phyloP scores from a whole-genome alignment of 2,113 vertebrate species.

The Xerus inauris region DNA sequence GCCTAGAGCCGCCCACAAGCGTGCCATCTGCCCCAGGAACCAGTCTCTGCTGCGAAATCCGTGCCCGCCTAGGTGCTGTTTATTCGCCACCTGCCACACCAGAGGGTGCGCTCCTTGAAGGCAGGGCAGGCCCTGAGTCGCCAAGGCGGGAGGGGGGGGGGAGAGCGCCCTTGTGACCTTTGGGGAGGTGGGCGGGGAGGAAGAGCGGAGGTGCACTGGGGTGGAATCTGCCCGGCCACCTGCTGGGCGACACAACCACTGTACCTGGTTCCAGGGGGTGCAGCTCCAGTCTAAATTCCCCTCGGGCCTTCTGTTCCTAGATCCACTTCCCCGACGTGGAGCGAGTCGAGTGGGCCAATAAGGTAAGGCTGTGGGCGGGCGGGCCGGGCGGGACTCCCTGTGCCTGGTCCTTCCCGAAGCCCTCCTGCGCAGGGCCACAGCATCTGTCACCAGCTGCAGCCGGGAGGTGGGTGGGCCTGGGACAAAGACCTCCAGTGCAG shows the following conservation, averaged over 20 bases:
- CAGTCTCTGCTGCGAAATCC: accelerated
- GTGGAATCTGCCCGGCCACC: neutral
- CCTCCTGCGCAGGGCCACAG: too few species aligned
- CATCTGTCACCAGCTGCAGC: neutral
- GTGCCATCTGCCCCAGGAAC: neutral
- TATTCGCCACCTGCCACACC: neutral
- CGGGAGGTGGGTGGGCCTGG: accelerated
- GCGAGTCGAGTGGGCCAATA: slow-evolving; percentile 96
- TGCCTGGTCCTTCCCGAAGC: neutral
- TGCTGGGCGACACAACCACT: neutral
- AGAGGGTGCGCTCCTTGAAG: accelerated
- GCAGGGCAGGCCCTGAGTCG: neutral
- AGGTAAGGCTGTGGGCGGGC: slow-evolving; percentile 86
- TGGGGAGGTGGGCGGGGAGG: accelerated
- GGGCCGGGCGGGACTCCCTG: accelerated
- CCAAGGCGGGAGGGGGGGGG: accelerated
- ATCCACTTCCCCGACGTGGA: slow-evolving; percentile 95
- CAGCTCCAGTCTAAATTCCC: neutral
- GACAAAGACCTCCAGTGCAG: neutral
- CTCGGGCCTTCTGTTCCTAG: slow-evolving; percentile 82
- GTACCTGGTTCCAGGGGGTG: accelerated
- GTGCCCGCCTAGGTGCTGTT: neutral
- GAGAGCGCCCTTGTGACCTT: accelerated
- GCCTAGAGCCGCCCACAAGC: accelerated
- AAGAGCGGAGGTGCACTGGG: accelerated